Evolutionary conservation across 2,797 vertebrate species (phyloP).

Genomic region (Phoxinus dragarum): DNA sequence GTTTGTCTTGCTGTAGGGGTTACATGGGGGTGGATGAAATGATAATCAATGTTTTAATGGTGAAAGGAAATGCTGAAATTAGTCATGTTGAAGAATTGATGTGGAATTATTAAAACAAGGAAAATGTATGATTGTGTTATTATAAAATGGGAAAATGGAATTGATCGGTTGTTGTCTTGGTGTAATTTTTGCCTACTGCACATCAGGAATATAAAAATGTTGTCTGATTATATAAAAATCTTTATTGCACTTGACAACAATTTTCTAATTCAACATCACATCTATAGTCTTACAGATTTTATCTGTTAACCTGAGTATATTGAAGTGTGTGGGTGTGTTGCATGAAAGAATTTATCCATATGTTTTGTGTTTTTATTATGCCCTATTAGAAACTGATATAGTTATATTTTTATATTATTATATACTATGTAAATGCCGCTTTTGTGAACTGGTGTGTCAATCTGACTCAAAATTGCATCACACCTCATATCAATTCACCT

Average conservation of each 20-base stretch:
- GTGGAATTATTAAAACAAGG: slow-evolving; percentile 30
- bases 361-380: background rate
- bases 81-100: slow-evolving; percentile 48
- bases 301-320: background rate
- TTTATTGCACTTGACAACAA: background rate
- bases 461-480: slow-evolving; percentile 59
- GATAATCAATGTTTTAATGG: slow-evolving; percentile 53
- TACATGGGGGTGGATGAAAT: slow-evolving; percentile 41
- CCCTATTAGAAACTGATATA: background rate
- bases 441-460: slow-evolving; percentile 68
- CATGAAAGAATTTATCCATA: background rate
- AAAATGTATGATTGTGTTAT: slow-evolving; percentile 32
- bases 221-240: background rate
- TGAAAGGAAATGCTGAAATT: slow-evolving; percentile 44
- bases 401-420: background rate
- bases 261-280: background rate
- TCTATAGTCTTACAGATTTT: background rate
- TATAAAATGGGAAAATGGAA: slow-evolving; percentile 26
- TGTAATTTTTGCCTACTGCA: background rate
- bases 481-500: slow-evolving; percentile 72
- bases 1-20: slow-evolving; percentile 55
- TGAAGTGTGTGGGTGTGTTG: background rate
- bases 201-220: background rate
- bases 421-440: slow-evolving; percentile 63
- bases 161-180: background rate